Base-by-base conservation (phyloP, 2,797 vertebrate species). In the Phataginus tetradactyla region DNA sequence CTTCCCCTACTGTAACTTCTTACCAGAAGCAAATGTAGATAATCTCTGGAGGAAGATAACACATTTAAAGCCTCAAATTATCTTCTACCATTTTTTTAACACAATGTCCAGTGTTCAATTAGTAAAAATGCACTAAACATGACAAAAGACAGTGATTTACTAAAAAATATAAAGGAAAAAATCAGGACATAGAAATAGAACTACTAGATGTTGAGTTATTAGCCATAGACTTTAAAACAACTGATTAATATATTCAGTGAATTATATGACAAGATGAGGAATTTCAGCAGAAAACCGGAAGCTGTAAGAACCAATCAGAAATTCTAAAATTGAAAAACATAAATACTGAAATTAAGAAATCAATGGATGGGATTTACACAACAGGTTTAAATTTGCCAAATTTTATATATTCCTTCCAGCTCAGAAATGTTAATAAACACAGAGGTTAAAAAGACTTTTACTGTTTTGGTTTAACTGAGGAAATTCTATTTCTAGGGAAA, bases 331-430 rank as follows among this genome's bases (percentile, higher is more conserved):
- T 78, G 45, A 64, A 95, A 95, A 88, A 81, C 27, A 25, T 81
- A 69, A 90, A 77, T 11, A 68, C 12, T 74, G 27, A 94, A 93
- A 79, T 74, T 84, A 96, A 69, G 57, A 95, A 91, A 57, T 92
- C n/a, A 81, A 29, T 72, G 78, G 75, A 68, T 91, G 45, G 25
- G 12, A 96, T 86, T 96, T 91, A 77, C 11, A 86, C 18, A 75
- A 77, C 20, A 74, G 51, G 61, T 80, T 95, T 91, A 91, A 78
- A 86, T 92, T 93, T 96, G 66, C 84, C n/a, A 42, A 72, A 88
- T 96, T 96, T 91, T 88, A 55, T 59, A 63, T 78, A 89, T 94
- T 89, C 37, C 27, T 97, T 91, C 39, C n/a, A 96, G 61, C 53
- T 95, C 57, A 96, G 27, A 96, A 93, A 91, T 90, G 37, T 20